Conservation (phyloP, 2,113 vertebrate species). For the Eulacestoma nigropectus region DNA sequence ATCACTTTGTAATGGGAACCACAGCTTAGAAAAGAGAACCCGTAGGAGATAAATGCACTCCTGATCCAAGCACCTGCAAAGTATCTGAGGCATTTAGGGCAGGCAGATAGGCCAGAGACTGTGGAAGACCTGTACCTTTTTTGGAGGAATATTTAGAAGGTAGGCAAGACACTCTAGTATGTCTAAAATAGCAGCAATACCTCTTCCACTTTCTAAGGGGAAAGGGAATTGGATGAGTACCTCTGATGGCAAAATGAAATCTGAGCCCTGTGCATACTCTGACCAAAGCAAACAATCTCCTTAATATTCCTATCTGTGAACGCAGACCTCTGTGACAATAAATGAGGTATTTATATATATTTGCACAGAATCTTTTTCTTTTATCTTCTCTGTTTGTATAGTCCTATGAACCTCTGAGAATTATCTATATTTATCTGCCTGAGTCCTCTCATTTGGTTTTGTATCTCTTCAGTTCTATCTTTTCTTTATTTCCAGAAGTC, state of each 20-base stretch:
- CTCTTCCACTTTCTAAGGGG: not conserved
- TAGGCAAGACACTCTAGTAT: not conserved
- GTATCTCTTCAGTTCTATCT: constrained; percentile 56
- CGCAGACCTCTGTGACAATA: constrained; percentile 34
- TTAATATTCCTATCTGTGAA: constrained; percentile 42
- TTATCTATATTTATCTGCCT: constrained; percentile 42
- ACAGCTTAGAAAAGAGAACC: not conserved
- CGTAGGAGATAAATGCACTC: not conserved
- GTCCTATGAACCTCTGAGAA: constrained; percentile 52
- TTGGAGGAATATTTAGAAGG: not conserved
- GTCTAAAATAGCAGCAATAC: not conserved
- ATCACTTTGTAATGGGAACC: not conserved
- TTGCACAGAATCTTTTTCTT: constrained; percentile 37
- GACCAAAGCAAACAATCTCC: constrained; percentile 4
- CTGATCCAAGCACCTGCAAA: not conserved
- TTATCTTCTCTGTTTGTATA: constrained; percentile 66
- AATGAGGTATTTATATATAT: constrained; percentile 51
- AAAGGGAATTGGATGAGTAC: not conserved
- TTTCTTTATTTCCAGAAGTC: constrained; percentile 64
- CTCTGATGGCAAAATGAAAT: not conserved
- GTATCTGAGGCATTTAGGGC: not conserved
- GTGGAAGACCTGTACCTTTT: not conserved
- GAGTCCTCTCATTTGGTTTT: constrained; percentile 56
- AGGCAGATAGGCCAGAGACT: not conserved
- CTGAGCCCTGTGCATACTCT: not conserved